Evolutionary conservation across 2,888 invertebrate genomes (phyloP), one percentile per base, ranked within the genome.

Genomic region (Trachelus troglodyta): DNA sequence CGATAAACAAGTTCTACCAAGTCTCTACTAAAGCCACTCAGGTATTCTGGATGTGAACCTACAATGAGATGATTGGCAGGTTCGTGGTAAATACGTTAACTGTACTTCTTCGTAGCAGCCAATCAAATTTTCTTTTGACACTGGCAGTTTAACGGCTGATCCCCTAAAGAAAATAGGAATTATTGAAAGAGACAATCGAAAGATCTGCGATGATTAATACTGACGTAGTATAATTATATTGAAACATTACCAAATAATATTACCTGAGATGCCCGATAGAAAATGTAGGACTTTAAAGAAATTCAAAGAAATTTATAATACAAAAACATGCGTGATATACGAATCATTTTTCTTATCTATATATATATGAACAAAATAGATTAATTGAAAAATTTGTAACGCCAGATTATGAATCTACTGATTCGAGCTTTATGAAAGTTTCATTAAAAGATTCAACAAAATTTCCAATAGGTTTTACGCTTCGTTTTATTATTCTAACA

Each of bases 1-100:
- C 77, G 86, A 87, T 86, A 87, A 88, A 88, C 85, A 86, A 87
- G 86, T 87, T 87, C 9, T 56, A 23, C 23, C 56, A 0, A 23
- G 56, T 23, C 56, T 23, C 23, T 56, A 1, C 23, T 23, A 56
- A 56, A 56, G 56, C 56, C 56, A 56, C 56, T 56, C 56, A 23
- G 9, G 9, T 56, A 56, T 56, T 56, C 56, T 23, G 23, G 56
- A 56, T 56, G 56, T 56, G 23, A 23, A 56, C 56, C 23, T 9
- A 56, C 56, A 56, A 23, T 56, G 9, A 56, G 56, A 9, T 56
- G 56, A 56, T 56, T 56, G 56, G 56, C 56, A 56, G 56, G 56
- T 56, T 56, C 56, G 56, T 9, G 56, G 23, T 56, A 56, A 56
- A 56, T 56, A 56, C 56, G 56, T 56, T 56, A 56, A 15, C 15